phyloP scores from a whole-genome alignment of 92 coral and sea anemone species.

The Umimayanthus chanpuru region DNA sequence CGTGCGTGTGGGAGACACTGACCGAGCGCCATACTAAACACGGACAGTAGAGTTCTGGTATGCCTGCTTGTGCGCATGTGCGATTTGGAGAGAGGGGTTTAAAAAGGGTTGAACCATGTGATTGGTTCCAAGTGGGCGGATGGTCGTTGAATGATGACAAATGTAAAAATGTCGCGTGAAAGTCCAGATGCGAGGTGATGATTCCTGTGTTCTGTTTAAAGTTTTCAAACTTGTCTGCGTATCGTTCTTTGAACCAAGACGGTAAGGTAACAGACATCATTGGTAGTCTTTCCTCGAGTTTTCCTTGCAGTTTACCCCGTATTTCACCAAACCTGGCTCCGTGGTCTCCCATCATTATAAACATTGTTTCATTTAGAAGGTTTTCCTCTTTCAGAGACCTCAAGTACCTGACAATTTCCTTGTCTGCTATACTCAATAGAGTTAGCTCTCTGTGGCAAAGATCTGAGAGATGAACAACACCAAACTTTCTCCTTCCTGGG shows the following conservation, averaged over 20 bases:
- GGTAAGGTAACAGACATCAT: constrained; percentile 80
- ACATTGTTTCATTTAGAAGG: constrained; percentile 72
- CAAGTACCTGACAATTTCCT: constrained; percentile 54
- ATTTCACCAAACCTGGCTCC: constrained; percentile 76
- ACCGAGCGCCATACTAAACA: constrained; percentile 63
- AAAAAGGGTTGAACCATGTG: constrained; percentile 62
- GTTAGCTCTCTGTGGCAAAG: constrained; percentile 63
- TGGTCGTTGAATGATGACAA: constrained; percentile 53
- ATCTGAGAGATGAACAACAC: constrained; percentile 61
- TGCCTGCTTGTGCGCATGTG: constrained; percentile 71
- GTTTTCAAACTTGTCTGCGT: constrained; percentile 42
- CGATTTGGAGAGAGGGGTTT: constrained; percentile 49
- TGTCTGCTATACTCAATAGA: constrained; percentile 59
- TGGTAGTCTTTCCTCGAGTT: constrained; percentile 80
- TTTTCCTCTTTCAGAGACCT: constrained; percentile 57
- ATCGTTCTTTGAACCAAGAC: constrained; percentile 51
- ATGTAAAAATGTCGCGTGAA: constrained; percentile 75
- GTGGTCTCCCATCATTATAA: constrained; percentile 78
- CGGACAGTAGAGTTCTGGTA: constrained; percentile 79
- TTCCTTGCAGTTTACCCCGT: constrained; percentile 70
- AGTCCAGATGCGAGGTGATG: constrained; percentile 74
- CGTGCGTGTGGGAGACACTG: constrained; percentile 61
- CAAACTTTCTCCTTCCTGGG: constrained; percentile 71
- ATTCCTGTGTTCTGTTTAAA: constrained; percentile 56
- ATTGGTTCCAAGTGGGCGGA: constrained; percentile 29